Evolutionary conservation across 2,113 vertebrate genomes (phyloP).

Genomic region (Arothron firmamentum): DNA sequence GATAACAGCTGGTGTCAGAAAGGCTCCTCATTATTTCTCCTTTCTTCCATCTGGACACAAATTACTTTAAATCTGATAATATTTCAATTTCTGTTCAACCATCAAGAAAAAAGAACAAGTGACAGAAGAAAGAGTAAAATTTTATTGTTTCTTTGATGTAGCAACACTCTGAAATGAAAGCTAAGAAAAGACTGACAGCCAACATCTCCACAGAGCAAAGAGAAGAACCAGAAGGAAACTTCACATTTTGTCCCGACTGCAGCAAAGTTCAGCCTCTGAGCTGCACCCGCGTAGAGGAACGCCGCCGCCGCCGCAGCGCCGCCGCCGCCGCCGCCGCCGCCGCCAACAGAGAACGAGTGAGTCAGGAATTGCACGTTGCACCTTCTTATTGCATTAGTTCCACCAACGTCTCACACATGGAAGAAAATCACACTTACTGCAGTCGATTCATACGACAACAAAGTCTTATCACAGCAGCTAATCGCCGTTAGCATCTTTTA

Average conservation of each 20-base stretch:
- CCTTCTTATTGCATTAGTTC: constrained; percentile 75
- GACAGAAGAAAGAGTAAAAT: constrained; percentile 69
- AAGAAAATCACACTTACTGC: constrained; percentile 27
- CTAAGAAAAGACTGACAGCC: constrained; percentile 67
- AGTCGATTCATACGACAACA: constrained; percentile 30
- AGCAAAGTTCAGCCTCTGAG: constrained; percentile 2
- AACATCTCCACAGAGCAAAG: constrained; percentile 74
- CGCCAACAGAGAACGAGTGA: constrained; percentile 48
- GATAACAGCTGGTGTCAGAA: no score
- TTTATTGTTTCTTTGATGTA: constrained; percentile 72
- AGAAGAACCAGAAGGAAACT: constrained; percentile 55
- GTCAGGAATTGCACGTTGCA: constrained; percentile 73
- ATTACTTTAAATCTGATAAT: no score
- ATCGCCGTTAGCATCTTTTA: constrained; percentile 11
- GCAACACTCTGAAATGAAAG: constrained; percentile 71
- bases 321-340: constrained; percentile 37
- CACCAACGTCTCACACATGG: constrained; percentile 21
- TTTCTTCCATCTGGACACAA: no score
- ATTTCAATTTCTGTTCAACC: no score
- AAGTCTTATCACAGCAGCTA: constrained; percentile 31
- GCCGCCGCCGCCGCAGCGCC: constrained; percentile 36
- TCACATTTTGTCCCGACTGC: constrained; percentile 48
- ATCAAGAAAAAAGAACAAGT: constrained; percentile 14
- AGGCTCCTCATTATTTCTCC: no score
- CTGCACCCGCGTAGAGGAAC: constrained; percentile 14